phyloP scores from a whole-genome alignment of 35 echinoderm and acorn worm species.

The Heliocidaris erythrogramma region DNA sequence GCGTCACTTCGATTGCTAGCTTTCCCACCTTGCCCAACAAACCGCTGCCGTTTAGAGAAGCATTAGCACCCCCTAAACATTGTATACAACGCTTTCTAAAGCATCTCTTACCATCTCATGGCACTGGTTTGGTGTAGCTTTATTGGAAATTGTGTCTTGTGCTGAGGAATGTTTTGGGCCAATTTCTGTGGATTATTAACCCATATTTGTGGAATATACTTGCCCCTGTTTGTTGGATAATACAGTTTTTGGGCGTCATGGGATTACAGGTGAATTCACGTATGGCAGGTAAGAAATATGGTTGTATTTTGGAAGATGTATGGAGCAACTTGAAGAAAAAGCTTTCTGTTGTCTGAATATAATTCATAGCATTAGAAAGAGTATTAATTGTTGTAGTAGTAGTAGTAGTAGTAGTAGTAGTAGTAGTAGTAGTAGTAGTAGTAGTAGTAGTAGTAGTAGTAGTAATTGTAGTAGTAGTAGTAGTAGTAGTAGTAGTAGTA shows the following conservation, averaged over 20 bases:
- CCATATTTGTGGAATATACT: not conserved
- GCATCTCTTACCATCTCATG: no score
- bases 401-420: no score
- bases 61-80: not conserved
- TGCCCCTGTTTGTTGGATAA: not conserved
- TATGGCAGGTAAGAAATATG: not conserved
- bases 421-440: no score
- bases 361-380: not conserved
- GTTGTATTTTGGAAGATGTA: no score
- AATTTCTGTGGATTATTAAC: not conserved
- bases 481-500: not conserved
- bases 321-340: no score
- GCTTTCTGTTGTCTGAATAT: not conserved
- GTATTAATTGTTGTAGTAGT: not conserved
- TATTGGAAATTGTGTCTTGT: not conserved
- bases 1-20: not conserved
- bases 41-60: not conserved
- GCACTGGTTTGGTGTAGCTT: not conserved
- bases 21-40: not conserved
- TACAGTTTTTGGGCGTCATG: not conserved
- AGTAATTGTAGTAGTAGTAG: no score
- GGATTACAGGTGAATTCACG: slow-evolving; percentile 16
- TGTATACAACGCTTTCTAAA: not conserved
- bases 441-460: no score
- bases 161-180: not conserved